phyloP scores from a whole-genome alignment of 2,888 invertebrate genomes.

The Gasteruption jaculator region DNA sequence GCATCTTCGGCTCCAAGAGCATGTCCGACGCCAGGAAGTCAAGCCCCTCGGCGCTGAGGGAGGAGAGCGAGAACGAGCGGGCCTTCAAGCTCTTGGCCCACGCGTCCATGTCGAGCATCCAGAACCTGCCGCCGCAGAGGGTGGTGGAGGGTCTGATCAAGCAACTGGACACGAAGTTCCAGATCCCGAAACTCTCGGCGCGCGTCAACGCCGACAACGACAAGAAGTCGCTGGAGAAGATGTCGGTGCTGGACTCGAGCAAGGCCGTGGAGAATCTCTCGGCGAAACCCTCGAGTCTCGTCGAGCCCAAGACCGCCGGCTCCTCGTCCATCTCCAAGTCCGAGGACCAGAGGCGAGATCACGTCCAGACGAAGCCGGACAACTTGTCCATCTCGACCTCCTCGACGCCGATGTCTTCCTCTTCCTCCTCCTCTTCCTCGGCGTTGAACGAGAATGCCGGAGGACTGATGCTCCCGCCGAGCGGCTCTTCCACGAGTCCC shows the following conservation, averaged over 20 bases:
- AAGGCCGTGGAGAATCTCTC: conserved; percentile 32
- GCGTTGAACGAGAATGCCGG: conserved; percentile 24
- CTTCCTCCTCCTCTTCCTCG: conserved; percentile 13
- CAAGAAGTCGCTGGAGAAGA: conserved; percentile 26
- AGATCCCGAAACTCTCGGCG: conserved; percentile 79
- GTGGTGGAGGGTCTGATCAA: conserved; percentile 74
- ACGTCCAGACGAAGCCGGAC: conserved; percentile 34
- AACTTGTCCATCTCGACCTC: conserved; percentile 29
- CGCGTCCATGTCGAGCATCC: conserved; percentile 53
- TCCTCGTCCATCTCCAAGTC: conserved; percentile 23
- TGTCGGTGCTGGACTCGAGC: conserved; percentile 25
- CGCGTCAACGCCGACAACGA: conserved; percentile 39
- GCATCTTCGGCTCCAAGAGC: conserved; percentile 58
- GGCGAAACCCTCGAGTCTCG: conserved; percentile 22
- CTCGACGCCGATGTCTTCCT: conserved; percentile 25
- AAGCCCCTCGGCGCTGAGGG: conserved; percentile 63
- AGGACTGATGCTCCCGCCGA: conserved; percentile 26
- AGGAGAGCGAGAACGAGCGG: conserved; percentile 62
- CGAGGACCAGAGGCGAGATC: conserved; percentile 29
- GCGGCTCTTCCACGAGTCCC: conserved; percentile 16
- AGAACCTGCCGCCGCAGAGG: conserved; percentile 56
- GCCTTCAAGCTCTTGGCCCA: conserved; percentile 60
- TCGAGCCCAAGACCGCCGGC: conserved; percentile 22
- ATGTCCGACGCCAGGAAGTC: conserved; percentile 59
- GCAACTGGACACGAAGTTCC: conserved; percentile 76